Conservation (phyloP, 2,888 invertebrate species). For the Hemicrepidius hirtus region DNA sequence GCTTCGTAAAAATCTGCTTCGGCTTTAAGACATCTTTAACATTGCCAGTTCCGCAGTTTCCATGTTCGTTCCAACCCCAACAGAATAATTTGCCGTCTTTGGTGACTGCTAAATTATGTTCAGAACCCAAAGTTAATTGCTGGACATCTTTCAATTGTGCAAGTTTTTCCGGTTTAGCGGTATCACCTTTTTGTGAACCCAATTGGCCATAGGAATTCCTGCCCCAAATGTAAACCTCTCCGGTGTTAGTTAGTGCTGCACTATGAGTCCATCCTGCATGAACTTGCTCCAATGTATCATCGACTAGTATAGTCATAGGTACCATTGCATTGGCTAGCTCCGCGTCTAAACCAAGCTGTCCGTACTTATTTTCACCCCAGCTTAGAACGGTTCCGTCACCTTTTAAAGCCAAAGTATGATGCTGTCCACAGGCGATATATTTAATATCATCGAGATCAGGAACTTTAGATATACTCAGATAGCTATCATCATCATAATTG, state of each 20-base stretch:
- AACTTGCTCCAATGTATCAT: conserved; percentile 75
- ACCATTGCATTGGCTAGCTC: conserved; percentile 74
- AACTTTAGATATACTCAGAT: conserved; percentile 74
- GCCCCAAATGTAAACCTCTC: conserved; percentile 84
- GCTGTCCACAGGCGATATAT: conserved; percentile 86
- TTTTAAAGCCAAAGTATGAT: conserved; percentile 81
- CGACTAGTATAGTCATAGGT: conserved; percentile 76
- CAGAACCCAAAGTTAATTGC: conserved; percentile 83
- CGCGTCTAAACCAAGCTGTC: conserved; percentile 81
- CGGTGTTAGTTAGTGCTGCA: conserved; percentile 77
- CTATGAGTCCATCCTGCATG: conserved; percentile 88
- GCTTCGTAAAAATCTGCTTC: conserved; percentile 64
- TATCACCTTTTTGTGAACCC: conserved; percentile 72
- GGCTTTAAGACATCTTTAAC: conserved; percentile 72
- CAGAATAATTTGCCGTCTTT: conserved; percentile 80
- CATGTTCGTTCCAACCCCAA: conserved; percentile 96
- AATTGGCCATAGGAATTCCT: conserved; percentile 88
- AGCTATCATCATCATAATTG: conserved; percentile 70
- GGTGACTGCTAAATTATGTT: conserved; percentile 84
- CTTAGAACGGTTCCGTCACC: conserved; percentile 78
- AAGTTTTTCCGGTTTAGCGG: conserved; percentile 72
- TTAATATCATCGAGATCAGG: conserved; percentile 75
- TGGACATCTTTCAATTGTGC: conserved; percentile 73
- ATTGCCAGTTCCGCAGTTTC: conserved; percentile 84
- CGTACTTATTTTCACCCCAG: conserved; percentile 91